A percentile compares a stretch with the other conserved stretches of the same genome.
These are phyloP conservation scores for Eilema griseolum DNA, from an alignment of 2,888 invertebrate genomes.

Conservation along the genomic window DNA sequence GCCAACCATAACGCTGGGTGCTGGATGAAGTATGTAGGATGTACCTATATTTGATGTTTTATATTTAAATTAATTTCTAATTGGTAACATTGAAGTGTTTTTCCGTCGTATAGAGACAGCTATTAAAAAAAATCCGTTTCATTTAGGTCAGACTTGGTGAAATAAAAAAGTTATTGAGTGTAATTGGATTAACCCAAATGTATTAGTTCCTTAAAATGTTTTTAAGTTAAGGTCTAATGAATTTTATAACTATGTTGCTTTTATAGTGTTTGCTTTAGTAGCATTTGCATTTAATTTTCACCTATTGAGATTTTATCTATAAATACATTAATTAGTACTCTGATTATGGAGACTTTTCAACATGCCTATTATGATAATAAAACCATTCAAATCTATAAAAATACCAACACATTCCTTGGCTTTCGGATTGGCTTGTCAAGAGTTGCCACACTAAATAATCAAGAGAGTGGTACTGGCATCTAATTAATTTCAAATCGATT, in stretches of 20 bases:
- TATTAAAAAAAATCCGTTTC: neutral
- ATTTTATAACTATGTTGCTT: constrained; percentile 39
- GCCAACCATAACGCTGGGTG: neutral
- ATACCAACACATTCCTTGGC: neutral
- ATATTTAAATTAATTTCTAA: neutral
- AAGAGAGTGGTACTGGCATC: neutral
- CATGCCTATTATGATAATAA: neutral
- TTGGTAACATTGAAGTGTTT: neutral
- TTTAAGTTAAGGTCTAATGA: constrained; percentile 26
- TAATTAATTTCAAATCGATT: too few species aligned
- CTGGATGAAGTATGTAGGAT: too few species aligned
- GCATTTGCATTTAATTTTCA: constrained; percentile 48
- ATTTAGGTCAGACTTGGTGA: constrained; percentile 21
- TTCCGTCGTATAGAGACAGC: neutral
- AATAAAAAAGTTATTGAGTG: constrained; percentile 19
- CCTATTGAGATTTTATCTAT: constrained; percentile 24
- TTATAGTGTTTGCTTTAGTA: constrained; percentile 21
- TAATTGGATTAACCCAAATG: constrained; percentile 11
- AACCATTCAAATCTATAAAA: neutral
- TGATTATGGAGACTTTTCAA: neutral
- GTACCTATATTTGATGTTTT: too few species aligned
- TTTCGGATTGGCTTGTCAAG: neutral
- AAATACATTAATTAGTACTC: too few species aligned
- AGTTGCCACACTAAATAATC: neutral
- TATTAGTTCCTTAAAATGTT: constrained; percentile 35